phyloP scores from a whole-genome alignment of 2,797 vertebrate genomes.

The Phrynocephalus vlangalii region DNA sequence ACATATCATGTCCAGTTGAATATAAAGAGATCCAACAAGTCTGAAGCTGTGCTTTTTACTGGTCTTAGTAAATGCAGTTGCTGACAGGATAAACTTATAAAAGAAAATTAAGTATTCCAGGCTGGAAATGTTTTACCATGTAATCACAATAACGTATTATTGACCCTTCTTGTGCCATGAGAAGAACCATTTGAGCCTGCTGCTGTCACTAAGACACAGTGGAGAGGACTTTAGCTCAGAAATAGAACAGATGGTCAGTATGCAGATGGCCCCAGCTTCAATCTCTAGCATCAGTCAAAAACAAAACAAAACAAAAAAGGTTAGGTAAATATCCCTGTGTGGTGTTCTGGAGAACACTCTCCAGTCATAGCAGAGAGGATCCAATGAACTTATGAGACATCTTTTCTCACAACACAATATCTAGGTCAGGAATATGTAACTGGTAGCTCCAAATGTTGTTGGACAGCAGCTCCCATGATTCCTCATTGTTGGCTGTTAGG shows the following conservation, averaged over 20 bases:
- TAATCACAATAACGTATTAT: background rate
- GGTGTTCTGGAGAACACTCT: background rate
- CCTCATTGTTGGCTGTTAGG: background rate
- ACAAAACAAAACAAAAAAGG: no score
- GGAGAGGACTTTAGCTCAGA: background rate
- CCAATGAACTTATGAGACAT: no score
- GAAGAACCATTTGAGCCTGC: background rate
- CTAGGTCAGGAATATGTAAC: background rate
- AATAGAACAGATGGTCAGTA: background rate
- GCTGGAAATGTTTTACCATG: background rate
- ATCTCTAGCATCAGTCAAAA: background rate
- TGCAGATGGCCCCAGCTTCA: background rate
- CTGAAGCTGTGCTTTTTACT: background rate
- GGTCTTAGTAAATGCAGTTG: background rate
- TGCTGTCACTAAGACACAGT: background rate
- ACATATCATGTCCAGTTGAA: conserved; percentile 7
- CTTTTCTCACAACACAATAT: background rate
- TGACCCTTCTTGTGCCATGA: background rate
- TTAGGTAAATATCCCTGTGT: background rate
- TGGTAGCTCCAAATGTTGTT: background rate
- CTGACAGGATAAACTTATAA: background rate
- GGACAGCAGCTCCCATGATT: no score
- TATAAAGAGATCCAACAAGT: no score
- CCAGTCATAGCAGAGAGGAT: background rate
- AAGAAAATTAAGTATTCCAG: background rate